These are phyloP conservation scores for Leptopilina boulardi DNA, from an alignment of 1,140 invertebrate species.

Conservation along the genomic window DNA sequence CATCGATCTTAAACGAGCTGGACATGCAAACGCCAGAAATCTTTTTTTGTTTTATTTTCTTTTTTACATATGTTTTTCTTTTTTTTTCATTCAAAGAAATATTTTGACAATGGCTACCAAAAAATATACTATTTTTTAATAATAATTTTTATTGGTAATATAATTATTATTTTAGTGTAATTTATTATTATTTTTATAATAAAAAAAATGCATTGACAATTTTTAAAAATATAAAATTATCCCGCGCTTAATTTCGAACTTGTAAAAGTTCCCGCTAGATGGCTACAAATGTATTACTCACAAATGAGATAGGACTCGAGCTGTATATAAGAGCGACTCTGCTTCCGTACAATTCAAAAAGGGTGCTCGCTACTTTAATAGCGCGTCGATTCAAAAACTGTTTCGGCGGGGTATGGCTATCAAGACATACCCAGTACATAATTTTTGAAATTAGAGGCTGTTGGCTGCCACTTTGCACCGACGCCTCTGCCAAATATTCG, in stretches of 20 bases:
- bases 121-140: no score
- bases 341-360: conserved; percentile 66
- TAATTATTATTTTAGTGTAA: no score
- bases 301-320: no score
- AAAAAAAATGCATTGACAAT: no score
- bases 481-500: conserved; percentile 67
- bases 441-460: conserved; percentile 77
- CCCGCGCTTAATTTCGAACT: no score
- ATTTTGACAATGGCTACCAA: not conserved
- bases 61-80: not conserved
- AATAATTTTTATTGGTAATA: no score
- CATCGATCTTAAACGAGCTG: conserved; percentile 36
- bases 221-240: no score
- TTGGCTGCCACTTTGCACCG: conserved; percentile 75
- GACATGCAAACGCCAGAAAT: conserved; percentile 36
- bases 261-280: no score
- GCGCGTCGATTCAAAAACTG: conserved; percentile 61
- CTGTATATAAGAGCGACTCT: not conserved
- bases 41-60: conserved; percentile 4
- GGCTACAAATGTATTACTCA: no score
- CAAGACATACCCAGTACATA: conserved; percentile 80
- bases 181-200: no score
- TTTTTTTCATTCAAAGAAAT: not conserved
- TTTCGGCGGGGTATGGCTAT: conserved; percentile 78
- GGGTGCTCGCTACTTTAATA: conserved; percentile 78